These are phyloP conservation scores for Gymnobelideus leadbeateri DNA, from an alignment of 2,113 vertebrate species.

Conservation along the genomic window DNA sequence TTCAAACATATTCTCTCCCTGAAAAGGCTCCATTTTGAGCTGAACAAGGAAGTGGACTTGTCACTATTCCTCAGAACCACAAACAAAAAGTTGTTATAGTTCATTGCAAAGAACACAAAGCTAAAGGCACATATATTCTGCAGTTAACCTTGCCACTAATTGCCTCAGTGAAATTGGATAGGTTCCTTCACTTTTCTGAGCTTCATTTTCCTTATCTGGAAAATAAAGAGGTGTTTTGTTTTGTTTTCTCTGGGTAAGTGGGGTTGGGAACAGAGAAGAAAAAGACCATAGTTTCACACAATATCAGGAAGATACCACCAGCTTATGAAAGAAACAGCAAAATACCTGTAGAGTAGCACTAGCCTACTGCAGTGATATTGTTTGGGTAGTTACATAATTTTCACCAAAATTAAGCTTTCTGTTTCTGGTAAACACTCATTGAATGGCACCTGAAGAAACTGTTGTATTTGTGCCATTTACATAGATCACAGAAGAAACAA, in stretches of 20 bases:
- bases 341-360: background rate
- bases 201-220: background rate
- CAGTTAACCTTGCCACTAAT: background rate
- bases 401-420: background rate
- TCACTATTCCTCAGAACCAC: background rate
- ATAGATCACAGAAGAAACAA: background rate
- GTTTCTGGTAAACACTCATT: background rate
- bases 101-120: background rate
- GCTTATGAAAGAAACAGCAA: background rate
- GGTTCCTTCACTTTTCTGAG: background rate
- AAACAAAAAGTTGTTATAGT: background rate
- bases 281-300: background rate
- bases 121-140: background rate
- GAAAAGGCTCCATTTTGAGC: background rate
- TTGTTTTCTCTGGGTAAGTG: background rate
- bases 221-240: background rate
- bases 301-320: background rate
- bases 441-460: background rate
- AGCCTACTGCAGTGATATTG: background rate
- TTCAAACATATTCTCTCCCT: background rate
- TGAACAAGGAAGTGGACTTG: background rate
- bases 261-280: background rate
- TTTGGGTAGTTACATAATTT: background rate
- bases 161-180: background rate
- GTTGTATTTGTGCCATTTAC: background rate